Conservation (phyloP, 2,797 vertebrate species). For the Thripadectes ignobilis region DNA sequence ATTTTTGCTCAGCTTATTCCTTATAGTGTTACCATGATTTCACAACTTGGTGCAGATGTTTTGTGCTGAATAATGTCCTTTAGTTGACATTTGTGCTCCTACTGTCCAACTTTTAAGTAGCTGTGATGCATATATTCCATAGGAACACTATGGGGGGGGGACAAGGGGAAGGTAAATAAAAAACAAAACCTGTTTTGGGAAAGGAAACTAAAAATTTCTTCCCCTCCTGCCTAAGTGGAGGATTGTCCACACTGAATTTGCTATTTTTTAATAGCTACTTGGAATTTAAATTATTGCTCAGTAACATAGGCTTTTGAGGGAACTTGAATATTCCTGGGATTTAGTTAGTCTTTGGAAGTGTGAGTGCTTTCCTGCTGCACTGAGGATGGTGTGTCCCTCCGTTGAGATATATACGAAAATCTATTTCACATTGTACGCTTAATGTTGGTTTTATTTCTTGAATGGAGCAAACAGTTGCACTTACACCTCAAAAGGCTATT, state of each 20-base stretch:
- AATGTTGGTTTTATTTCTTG: background rate
- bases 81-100: constrained; percentile 14
- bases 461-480: background rate
- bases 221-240: background rate
- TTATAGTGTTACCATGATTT: constrained; percentile 41
- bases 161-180: background rate
- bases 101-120: constrained; percentile 4
- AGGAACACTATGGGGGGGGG: background rate
- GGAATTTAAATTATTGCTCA: constrained; percentile 55
- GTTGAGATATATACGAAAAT: background rate
- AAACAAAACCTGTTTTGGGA: background rate
- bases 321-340: constrained; percentile 41
- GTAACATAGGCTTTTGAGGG: constrained; percentile 7
- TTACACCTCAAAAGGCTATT: background rate
- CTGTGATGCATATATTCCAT: background rate
- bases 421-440: background rate
- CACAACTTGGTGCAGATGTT: constrained; percentile 43
- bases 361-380: background rate
- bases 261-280: constrained; percentile 24
- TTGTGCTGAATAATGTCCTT: constrained; percentile 12
- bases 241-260: background rate
- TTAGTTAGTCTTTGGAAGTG: background rate
- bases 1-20: constrained; percentile 50
- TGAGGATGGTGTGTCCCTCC: background rate
- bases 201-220: background rate